These are phyloP conservation scores for Nomada fabriciana DNA, from an alignment of 2,888 invertebrate genomes.

Conservation along the genomic window DNA sequence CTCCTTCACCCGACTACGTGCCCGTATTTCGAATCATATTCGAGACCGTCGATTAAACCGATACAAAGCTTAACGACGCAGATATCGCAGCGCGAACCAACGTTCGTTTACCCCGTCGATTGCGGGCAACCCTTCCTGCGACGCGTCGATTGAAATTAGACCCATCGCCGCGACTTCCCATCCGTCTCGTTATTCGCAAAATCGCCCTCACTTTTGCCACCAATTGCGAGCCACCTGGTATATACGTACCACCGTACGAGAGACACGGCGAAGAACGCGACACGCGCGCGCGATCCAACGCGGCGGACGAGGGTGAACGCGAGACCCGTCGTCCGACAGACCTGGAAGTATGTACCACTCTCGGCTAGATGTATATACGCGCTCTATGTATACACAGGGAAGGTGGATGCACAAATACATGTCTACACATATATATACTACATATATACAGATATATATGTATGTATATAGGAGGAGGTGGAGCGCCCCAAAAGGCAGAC, in stretches of 20 bases:
- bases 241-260: constrained; percentile 1
- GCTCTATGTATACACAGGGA: constrained; percentile 38
- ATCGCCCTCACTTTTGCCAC: no score
- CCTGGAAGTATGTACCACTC: constrained; percentile 38
- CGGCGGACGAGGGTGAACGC: constrained; percentile 43
- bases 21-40: no score
- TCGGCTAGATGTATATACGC: constrained; percentile 32
- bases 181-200: no score
- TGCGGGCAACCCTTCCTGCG: no score
- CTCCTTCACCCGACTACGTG: no score
- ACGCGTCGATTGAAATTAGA: no score
- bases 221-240: constrained; percentile 4
- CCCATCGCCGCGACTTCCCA: no score
- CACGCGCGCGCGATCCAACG: neutral
- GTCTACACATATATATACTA: constrained; percentile 23
- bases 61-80: no score
- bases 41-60: no score
- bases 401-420: constrained; percentile 6
- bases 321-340: constrained; percentile 27
- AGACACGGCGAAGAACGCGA: constrained; percentile 12
- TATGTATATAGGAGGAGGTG: constrained; percentile 21
- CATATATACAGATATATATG: constrained; percentile 2
- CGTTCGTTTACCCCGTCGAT: no score
- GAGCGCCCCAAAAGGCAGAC: constrained; percentile 82
- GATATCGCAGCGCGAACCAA: no score